Evolutionary conservation across 2,888 invertebrate species (phyloP).

Genomic region (Nemoura dubitans): DNA sequence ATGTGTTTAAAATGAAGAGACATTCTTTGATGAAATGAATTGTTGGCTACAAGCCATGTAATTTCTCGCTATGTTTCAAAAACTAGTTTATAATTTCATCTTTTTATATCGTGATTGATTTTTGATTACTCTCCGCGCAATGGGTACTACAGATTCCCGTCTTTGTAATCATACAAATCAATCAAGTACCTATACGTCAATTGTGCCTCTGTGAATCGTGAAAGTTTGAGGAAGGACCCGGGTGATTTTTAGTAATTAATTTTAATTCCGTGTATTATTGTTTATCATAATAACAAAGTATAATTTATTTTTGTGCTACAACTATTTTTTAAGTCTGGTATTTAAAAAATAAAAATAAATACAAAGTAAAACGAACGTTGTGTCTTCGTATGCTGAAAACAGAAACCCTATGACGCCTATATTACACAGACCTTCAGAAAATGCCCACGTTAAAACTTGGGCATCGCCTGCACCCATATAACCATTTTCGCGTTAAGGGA

Average conservation of each 20-base stretch:
- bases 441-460: too few relatives aligned
- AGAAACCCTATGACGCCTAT: too few relatives aligned
- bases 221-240: neutral
- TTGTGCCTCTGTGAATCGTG: neutral
- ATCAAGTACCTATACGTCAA: neutral
- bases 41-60: too few relatives aligned
- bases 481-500: too few relatives aligned
- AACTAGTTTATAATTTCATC: neutral
- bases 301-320: neutral
- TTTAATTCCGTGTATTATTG: neutral
- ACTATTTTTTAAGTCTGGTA: constrained; percentile 7
- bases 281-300: neutral
- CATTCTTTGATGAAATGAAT: too few relatives aligned
- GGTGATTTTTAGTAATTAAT: neutral
- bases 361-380: neutral
- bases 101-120: neutral
- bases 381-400: too few relatives aligned
- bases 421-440: too few relatives aligned
- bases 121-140: neutral
- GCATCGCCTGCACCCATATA: too few relatives aligned
- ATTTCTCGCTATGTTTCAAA: neutral
- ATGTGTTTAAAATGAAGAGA: too few relatives aligned
- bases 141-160: neutral
- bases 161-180: neutral
- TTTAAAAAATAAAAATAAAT: neutral